Percentiles rank a stretch among this genome's conserved stretches.
Conservation (phyloP, 1,140 invertebrate species). For the Vanessa tameamea region DNA sequence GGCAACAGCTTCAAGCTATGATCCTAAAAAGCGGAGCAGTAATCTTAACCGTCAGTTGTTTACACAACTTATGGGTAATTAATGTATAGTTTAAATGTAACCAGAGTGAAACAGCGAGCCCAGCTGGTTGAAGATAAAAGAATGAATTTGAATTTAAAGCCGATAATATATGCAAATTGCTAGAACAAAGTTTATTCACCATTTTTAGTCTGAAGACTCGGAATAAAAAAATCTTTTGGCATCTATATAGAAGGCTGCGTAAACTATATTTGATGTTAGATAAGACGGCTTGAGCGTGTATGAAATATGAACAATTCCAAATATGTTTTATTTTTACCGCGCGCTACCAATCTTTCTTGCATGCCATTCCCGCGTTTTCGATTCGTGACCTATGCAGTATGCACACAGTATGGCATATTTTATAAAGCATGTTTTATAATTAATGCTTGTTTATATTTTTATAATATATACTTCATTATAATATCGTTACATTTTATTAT, state of each 20-base stretch:
- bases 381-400: slow-evolving; percentile 1
- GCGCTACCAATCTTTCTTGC: not conserved
- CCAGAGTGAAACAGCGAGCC: too few relatives aligned
- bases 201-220: too few relatives aligned
- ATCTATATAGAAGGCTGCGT: not conserved
- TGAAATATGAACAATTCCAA: not conserved
- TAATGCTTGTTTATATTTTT: not conserved
- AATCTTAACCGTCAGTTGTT: too few relatives aligned
- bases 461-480: not conserved
- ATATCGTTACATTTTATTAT: too few relatives aligned
- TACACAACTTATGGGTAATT: too few relatives aligned
- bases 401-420: not conserved
- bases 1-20: too few relatives aligned
- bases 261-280: not conserved
- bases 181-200: too few relatives aligned
- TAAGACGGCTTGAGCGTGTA: slow-evolving; percentile 1
- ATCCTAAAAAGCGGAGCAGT: too few relatives aligned
- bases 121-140: too few relatives aligned
- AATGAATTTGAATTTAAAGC: too few relatives aligned
- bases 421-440: not conserved
- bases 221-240: not conserved
- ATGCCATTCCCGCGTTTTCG: not conserved
- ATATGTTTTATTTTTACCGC: not conserved
- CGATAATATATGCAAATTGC: too few relatives aligned
- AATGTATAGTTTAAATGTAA: too few relatives aligned